These are phyloP conservation scores for Rhinichthys osculus DNA, from an alignment of 2,797 vertebrate species.

Conservation along the genomic window DNA sequence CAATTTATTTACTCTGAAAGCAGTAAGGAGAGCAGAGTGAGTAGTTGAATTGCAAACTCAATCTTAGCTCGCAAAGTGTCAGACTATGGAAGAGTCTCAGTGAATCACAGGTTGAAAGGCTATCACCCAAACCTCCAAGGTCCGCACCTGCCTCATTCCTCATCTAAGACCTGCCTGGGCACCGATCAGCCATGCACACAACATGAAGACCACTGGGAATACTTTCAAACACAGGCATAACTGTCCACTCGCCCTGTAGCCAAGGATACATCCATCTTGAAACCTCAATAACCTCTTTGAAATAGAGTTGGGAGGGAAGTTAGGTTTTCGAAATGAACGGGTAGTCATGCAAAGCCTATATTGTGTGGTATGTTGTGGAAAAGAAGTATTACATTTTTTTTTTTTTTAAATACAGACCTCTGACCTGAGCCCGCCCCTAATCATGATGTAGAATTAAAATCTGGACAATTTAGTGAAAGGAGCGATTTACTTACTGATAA, in stretches of 20 bases:
- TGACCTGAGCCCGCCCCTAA: neutral
- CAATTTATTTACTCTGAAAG: conserved; percentile 75
- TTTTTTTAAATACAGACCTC: neutral
- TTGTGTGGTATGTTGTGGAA: neutral
- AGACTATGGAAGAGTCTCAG: conserved; percentile 73
- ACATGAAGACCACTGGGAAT: conserved; percentile 74
- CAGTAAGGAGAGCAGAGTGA: conserved; percentile 63
- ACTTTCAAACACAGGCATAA: conserved; percentile 63
- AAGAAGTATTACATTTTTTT: neutral
- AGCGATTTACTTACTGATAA: conserved; percentile 22
- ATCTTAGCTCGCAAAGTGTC: conserved; percentile 77
- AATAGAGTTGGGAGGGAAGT: conserved; percentile 47
- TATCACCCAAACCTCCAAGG: conserved; percentile 84
- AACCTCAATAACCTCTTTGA: conserved; percentile 64
- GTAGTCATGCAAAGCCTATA: conserved; percentile 31
- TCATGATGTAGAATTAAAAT: conserved; percentile 2
- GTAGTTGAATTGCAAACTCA: conserved; percentile 79
- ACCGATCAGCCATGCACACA: conserved; percentile 76
- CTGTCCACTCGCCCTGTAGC: conserved; percentile 55
- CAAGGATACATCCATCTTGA: conserved; percentile 60
- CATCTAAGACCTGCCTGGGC: conserved; percentile 72
- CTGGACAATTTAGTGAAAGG: conserved; percentile 17
- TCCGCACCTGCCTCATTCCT: conserved; percentile 80
- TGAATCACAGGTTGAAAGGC: conserved; percentile 82
- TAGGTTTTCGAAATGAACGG: conserved; percentile 38